phyloP scores from a whole-genome alignment of 2,797 vertebrate species.

The Knipowitschia caucasica region DNA sequence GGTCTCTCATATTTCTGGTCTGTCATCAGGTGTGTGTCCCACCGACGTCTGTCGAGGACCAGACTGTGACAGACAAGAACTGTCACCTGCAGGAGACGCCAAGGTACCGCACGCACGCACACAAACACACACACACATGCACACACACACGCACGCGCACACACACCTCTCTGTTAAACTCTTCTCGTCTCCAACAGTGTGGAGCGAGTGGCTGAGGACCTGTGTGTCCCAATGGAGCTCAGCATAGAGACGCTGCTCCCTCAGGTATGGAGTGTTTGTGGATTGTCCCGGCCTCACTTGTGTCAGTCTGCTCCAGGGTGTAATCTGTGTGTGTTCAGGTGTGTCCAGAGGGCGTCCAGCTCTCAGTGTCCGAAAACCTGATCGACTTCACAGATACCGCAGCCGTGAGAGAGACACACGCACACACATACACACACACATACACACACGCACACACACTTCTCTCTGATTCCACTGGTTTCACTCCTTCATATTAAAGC shows the following conservation, averaged over 20 bases:
- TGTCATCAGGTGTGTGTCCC: conserved; percentile 6
- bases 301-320: not conserved
- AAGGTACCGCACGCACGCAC: too few species aligned
- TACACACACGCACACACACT: too few species aligned
- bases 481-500: not conserved
- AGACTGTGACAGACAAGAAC: conserved; percentile 74
- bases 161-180: too few species aligned
- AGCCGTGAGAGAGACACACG: too few species aligned
- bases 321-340: conserved; percentile 47
- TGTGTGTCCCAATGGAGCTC: conserved; percentile 41
- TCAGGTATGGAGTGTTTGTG: conserved; percentile 53
- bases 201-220: conserved; percentile 57
- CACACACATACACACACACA: too few species aligned
- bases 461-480: not conserved
- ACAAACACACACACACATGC: not conserved
- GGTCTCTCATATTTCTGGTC: too few species aligned
- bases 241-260: conserved; percentile 41
- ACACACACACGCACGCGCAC: too few species aligned
- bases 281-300: not conserved
- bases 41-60: conserved; percentile 80
- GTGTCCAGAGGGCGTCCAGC: conserved; percentile 79
- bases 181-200: conserved; percentile 40
- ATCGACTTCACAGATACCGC: conserved; percentile 88
- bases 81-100: conserved; percentile 76
- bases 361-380: conserved; percentile 84